Evolutionary conservation across 2,113 vertebrate genomes (phyloP).

Genomic region (Carollia perspicillata): DNA sequence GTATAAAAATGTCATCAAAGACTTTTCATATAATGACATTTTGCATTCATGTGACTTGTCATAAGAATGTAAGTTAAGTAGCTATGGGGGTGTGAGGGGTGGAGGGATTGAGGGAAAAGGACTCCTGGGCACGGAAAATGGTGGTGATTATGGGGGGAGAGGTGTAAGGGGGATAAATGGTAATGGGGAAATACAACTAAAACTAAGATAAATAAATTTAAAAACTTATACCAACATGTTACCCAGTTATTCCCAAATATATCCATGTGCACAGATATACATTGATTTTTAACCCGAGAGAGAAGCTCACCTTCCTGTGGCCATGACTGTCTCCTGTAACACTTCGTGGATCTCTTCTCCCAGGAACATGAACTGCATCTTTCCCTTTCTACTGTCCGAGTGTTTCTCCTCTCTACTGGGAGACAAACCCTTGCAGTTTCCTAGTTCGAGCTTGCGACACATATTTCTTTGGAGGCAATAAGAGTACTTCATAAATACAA

Average conservation of each 20-base stretch:
- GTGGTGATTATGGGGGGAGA: too few species aligned
- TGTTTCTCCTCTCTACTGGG: conserved; percentile 43
- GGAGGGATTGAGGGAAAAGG: too few species aligned
- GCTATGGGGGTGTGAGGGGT: too few species aligned
- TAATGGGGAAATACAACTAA: too few species aligned
- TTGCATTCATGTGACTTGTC: background rate
- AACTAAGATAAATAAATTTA: too few species aligned
- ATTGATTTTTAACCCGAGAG: background rate
- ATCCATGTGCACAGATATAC: background rate
- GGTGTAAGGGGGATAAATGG: too few species aligned
- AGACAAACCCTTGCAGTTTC: conserved; percentile 12
- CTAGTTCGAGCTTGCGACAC: background rate
- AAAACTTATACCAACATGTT: background rate
- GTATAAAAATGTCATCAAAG: background rate
- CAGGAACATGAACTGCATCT: conserved; percentile 28
- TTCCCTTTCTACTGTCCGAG: conserved; percentile 17
- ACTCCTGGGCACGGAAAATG: too few species aligned
- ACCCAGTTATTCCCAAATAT: background rate
- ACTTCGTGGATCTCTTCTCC: conserved; percentile 29
- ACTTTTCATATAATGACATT: background rate
- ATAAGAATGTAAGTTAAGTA: background rate
- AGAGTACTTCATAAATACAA: background rate
- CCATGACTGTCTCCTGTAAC: background rate
- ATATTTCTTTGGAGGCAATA: conserved; percentile 26
- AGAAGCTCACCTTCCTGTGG: background rate